Evolutionary conservation across 2,113 vertebrate genomes (phyloP), one percentile per base, ranked within the genome.

Genomic region (Pseudolaguvia tuberculata): DNA sequence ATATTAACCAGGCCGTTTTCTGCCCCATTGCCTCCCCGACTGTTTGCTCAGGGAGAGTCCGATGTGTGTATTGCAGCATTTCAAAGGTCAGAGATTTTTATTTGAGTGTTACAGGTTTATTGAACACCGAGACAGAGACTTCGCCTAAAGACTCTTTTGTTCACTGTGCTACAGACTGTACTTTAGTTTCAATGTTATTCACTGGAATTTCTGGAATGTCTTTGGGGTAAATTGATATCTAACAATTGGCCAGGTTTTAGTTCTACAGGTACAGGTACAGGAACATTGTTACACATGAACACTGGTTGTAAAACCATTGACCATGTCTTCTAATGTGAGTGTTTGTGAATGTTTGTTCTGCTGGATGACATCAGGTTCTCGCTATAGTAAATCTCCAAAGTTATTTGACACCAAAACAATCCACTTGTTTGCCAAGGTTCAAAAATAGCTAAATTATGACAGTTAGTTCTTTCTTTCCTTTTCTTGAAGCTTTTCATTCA

Each of bases 161-260:
- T 52, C 50, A 50, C 65, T 23, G 12, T 18, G 62, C 61, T 59
- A 59, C 18, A 51, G 63, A 20, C 23, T 76, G 35, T 5, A 66
- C 52, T 42, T 70, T 39, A 25, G 72, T 66, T 73, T 65, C 48
- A 50, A 15, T 65, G 77, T 78, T 59, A 66, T 70, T 50, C 39
- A 20, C 31, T 66, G 82, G 84, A 88, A 85, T 88, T 83, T 73
- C 72, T 78, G 78, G 85, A 83, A 83, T 85, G 67, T 81, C 58
- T 75, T 82, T 56, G 20, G n/a, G 72, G 80, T 85, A 70, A 82
- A 83, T 74, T 84, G 81, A 65, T 79, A 78, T 63, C 63, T 82
- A 69, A 82, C 66, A 61, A 45, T 23, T 23, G 65, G 75, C 62
- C 79, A 75, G 63, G 57, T 78, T 20, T 45, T 8, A 27, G 45